Evolutionary conservation across 2,113 vertebrate species (phyloP).

Genomic region (Rhea americana): DNA sequence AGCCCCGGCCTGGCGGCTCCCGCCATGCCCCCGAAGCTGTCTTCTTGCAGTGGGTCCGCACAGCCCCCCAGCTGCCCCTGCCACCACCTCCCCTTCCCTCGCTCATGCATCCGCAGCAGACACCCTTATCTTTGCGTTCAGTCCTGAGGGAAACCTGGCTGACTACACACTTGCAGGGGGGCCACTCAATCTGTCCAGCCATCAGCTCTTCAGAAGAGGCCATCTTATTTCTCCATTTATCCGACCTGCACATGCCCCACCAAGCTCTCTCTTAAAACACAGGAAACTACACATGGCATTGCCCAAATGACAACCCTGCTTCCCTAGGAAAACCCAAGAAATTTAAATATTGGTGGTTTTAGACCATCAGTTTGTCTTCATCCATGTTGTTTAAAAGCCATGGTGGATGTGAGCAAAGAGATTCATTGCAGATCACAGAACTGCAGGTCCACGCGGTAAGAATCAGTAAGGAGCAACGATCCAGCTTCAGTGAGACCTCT

Average conservation of each 20-base stretch:
- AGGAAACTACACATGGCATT: not conserved
- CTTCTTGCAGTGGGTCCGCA: not conserved
- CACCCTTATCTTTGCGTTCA: not conserved
- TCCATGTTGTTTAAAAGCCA: not conserved
- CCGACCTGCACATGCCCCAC: not conserved
- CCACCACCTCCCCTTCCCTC: no score
- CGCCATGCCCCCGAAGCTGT: not conserved
- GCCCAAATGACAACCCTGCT: not conserved
- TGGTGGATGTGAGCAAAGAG: not conserved
- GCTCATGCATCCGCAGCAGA: not conserved
- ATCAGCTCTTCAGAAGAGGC: no score
- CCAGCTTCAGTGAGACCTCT: not conserved
- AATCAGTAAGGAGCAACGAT: not conserved
- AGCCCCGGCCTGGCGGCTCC: no score
- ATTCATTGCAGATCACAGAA: not conserved
- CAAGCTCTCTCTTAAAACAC: not conserved
- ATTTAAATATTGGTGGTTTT: not conserved
- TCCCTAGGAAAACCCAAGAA: not conserved
- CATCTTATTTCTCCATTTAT: not conserved
- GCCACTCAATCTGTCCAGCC: not conserved
- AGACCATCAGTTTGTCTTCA: not conserved
- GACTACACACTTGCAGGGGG: not conserved
- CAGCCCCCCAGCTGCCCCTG: no score
- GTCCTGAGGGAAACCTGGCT: not conserved
- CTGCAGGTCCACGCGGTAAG: not conserved